phyloP scores from a whole-genome alignment of 1,140 invertebrate species.

The Elymnias hypermnestra region DNA sequence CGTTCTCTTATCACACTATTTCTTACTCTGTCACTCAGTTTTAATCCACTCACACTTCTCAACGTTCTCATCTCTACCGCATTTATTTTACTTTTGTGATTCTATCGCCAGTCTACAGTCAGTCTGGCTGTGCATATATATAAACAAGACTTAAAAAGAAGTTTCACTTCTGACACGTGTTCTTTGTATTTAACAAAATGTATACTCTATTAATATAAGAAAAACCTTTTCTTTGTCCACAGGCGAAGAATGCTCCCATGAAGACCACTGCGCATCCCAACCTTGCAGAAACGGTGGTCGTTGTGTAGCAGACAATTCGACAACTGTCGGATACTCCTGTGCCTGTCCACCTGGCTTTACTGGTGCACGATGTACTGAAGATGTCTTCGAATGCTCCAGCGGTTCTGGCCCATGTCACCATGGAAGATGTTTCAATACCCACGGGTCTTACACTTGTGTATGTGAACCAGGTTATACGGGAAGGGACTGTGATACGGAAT shows the following conservation, averaged over 20 bases:
- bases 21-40: no score
- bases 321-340: conserved; percentile 83
- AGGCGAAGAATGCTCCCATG: conserved; percentile 91
- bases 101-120: no score
- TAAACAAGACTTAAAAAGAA: no score
- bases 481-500: conserved; percentile 91
- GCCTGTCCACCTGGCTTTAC: conserved; percentile 91
- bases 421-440: conserved; percentile 90
- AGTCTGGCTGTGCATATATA: no score
- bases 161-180: no score
- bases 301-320: conserved; percentile 82
- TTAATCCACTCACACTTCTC: no score
- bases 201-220: no score
- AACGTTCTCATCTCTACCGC: no score
- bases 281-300: conserved; percentile 92
- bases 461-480: conserved; percentile 93
- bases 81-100: no score
- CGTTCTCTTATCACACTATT: no score
- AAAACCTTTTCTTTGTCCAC: conserved; percentile 35
- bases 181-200: no score
- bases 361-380: conserved; percentile 89
- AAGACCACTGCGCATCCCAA: conserved; percentile 92
- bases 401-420: conserved; percentile 85
- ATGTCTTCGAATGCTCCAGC: conserved; percentile 91
- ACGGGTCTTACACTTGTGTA: conserved; percentile 93